Conservation (phyloP, 92 coral and sea anemone genomes). For the Palythoa caribaeorum region DNA sequence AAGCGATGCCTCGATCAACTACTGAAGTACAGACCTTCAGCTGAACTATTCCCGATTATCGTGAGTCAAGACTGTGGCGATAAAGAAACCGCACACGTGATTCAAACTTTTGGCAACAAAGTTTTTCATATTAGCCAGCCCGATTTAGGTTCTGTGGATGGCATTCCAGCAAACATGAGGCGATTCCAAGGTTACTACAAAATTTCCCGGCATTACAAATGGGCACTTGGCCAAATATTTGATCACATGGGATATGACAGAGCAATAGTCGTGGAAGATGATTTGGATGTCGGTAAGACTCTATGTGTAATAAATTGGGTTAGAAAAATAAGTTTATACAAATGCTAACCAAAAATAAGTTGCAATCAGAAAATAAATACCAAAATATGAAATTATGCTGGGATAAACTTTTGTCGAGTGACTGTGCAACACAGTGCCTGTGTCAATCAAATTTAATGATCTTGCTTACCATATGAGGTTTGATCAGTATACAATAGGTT, state of each 20-base stretch:
- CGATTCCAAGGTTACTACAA: constrained; percentile 96
- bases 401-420: too few relatives aligned
- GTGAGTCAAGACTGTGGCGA: constrained; percentile 99
- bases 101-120: constrained; percentile 74
- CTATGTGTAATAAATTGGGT: background rate
- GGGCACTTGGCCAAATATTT: constrained; percentile 93
- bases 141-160: constrained; percentile 76
- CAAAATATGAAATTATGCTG: too few relatives aligned
- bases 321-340: too few relatives aligned
- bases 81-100: constrained; percentile 77
- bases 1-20: constrained; percentile 86
- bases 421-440: too few relatives aligned
- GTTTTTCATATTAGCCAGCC: constrained; percentile 84
- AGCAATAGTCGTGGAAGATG: constrained; percentile 95
- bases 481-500: too few relatives aligned
- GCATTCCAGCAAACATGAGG: constrained; percentile 81
- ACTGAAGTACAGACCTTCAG: constrained; percentile 85
- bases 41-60: constrained; percentile 83
- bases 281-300: constrained; percentile 91
- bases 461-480: too few relatives aligned
- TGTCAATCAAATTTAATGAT: too few relatives aligned
- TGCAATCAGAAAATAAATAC: too few relatives aligned
- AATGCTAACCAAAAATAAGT: too few relatives aligned
- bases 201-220: constrained; percentile 93
- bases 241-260: constrained; percentile 81